Conservation (phyloP, 64 coral and sea anemone genomes). For the Stichodactyla mertensii region DNA sequence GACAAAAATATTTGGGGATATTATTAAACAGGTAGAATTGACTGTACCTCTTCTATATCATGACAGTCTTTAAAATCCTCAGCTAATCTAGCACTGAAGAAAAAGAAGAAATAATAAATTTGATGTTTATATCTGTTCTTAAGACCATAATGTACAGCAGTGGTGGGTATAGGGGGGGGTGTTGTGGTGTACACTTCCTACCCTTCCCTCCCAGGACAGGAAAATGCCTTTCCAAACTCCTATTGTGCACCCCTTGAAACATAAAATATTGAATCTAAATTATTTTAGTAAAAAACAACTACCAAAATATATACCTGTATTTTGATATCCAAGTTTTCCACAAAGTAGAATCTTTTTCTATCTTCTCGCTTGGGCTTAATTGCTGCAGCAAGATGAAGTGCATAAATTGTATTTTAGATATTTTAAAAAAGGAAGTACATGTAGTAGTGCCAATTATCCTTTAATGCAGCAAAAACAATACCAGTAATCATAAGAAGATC, state of each 20-base stretch:
- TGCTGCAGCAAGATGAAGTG: not conserved
- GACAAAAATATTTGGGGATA: no score
- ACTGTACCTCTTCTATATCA: not conserved
- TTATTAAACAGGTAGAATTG: not conserved
- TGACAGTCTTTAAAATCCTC: constrained; percentile 8
- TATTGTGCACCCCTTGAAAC: no score
- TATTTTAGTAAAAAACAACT: not conserved
- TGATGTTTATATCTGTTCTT: no score
- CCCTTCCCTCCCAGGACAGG: no score
- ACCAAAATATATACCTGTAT: constrained; percentile 1
- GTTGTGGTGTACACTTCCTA: no score
- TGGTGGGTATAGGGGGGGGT: no score
- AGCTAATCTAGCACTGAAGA: not conserved
- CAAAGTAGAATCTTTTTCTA: constrained; percentile 4
- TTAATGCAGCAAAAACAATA: no score
- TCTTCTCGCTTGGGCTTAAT: not conserved
- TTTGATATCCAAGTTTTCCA: constrained; percentile 20
- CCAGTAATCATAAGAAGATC: no score
- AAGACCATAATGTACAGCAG: no score
- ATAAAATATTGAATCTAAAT: not conserved
- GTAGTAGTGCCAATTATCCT: no score
- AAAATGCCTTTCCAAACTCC: no score
- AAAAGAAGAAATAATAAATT: not conserved
- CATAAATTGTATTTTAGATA: not conserved
- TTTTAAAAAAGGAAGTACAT: no score